Conservation (phyloP, 2,888 invertebrate genomes). For the Branchipolynoe longqiensis region DNA sequence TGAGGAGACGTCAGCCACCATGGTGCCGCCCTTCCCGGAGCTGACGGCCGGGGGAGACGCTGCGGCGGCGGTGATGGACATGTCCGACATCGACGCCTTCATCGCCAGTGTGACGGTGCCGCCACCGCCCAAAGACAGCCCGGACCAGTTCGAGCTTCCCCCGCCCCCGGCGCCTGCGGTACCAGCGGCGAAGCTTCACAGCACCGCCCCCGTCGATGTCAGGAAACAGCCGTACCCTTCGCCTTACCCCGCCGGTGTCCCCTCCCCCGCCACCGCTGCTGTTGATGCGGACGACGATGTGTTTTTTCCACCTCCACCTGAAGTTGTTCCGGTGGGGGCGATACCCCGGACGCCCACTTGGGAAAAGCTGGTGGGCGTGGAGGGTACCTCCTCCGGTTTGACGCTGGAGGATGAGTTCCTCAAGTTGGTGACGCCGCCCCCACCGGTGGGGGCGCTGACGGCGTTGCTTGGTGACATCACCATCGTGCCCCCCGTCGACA, state of each 20-base stretch:
- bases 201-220: too few relatives aligned
- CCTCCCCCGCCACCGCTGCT: background rate
- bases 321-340: background rate
- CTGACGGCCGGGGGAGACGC: background rate
- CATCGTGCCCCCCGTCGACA: conserved; percentile 73
- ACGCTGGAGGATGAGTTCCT: conserved; percentile 72
- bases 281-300: conserved; percentile 40
- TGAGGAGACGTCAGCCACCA: background rate
- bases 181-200: background rate
- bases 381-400: background rate
- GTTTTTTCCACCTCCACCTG: conserved; percentile 33
- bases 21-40: conserved; percentile 35
- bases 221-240: too few relatives aligned
- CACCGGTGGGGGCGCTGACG: conserved; percentile 70
- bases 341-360: conserved; percentile 19
- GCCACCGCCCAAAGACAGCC: conserved; percentile 85
- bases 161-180: conserved; percentile 1
- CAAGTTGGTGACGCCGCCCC: conserved; percentile 76
- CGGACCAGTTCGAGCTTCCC: background rate
- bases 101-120: conserved; percentile 91
- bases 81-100: conserved; percentile 88
- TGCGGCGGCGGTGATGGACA: conserved; percentile 45
- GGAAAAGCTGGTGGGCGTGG: background rate
- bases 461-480: conserved; percentile 69
- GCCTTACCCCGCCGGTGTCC: conserved; percentile 9